Evolutionary conservation across 2,113 vertebrate genomes (phyloP).

Genomic region (Litocranius walleri): DNA sequence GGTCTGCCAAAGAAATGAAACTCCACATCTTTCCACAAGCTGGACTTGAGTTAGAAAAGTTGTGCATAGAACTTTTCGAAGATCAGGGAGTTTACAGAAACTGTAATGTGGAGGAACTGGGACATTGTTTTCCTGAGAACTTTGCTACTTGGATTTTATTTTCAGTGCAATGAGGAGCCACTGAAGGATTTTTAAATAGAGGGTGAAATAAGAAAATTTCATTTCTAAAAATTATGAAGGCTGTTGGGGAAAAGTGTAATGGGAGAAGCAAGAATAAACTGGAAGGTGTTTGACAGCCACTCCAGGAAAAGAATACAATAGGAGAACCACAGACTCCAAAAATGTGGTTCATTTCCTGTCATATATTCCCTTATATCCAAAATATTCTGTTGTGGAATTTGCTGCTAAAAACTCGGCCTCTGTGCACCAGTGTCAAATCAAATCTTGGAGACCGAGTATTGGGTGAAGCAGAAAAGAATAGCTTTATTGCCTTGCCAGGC

Average conservation of each 20-base stretch:
- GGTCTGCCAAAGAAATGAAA: neutral
- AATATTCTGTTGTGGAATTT: neutral
- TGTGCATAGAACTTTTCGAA: neutral
- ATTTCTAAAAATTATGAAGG: slow-evolving; percentile 42
- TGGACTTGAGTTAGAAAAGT: slow-evolving; percentile 8
- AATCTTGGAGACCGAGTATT: neutral
- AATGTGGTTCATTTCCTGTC: neutral
- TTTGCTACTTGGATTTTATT: slow-evolving; percentile 43
- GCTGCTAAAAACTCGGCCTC: neutral
- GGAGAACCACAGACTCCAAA: neutral
- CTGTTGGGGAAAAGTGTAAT: neutral
- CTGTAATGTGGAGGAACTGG: neutral
- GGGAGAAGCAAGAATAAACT: neutral
- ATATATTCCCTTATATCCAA: neutral
- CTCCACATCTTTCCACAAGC: neutral
- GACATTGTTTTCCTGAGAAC: slow-evolving; percentile 9
- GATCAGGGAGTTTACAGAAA: neutral
- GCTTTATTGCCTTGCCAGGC: neutral
- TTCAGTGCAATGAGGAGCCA: neutral
- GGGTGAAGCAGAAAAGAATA: neutral
- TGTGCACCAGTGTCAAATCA: neutral
- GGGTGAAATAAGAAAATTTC: slow-evolving; percentile 30
- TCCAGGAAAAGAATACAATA: neutral
- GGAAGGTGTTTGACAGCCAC: neutral
- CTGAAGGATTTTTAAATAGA: slow-evolving; percentile 34